phyloP scores from a whole-genome alignment of 2,113 vertebrate genomes.

The Poicephalus meyeri region DNA sequence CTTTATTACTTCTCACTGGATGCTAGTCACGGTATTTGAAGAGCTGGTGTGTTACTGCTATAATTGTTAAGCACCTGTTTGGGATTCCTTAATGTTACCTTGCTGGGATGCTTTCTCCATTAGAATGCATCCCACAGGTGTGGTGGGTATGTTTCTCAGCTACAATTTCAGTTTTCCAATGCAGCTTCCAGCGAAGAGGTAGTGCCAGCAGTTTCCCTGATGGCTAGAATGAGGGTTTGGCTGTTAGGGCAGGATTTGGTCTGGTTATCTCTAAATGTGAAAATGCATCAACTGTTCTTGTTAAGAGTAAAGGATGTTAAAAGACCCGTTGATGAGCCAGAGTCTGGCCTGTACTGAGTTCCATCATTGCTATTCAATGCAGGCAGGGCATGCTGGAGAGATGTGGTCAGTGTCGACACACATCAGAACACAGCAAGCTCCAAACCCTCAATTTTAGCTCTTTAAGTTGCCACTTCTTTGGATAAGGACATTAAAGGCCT shows the following conservation, averaged over 20 bases:
- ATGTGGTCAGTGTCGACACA: background rate
- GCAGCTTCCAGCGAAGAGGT: background rate
- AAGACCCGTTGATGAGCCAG: background rate
- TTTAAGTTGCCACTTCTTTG: background rate
- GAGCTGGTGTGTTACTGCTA: background rate
- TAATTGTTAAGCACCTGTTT: background rate
- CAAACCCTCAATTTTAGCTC: background rate
- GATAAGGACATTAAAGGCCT: background rate
- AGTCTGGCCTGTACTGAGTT: accelerated
- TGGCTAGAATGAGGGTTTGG: background rate
- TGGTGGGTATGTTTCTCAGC: background rate
- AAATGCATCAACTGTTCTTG: background rate
- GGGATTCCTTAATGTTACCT: background rate
- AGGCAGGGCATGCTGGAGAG: background rate
- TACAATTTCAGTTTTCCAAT: background rate
- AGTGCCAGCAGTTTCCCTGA: background rate
- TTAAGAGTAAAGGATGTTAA: background rate
- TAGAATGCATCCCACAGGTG: background rate
- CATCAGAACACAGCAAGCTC: background rate
- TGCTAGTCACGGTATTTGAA: background rate
- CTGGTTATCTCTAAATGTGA: background rate
- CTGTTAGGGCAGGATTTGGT: background rate
- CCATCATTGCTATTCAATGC: background rate
- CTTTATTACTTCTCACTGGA: background rate
- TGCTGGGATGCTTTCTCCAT: background rate